Conservation (phyloP, 2,888 invertebrate species). For the Agonopterix heracliana region DNA sequence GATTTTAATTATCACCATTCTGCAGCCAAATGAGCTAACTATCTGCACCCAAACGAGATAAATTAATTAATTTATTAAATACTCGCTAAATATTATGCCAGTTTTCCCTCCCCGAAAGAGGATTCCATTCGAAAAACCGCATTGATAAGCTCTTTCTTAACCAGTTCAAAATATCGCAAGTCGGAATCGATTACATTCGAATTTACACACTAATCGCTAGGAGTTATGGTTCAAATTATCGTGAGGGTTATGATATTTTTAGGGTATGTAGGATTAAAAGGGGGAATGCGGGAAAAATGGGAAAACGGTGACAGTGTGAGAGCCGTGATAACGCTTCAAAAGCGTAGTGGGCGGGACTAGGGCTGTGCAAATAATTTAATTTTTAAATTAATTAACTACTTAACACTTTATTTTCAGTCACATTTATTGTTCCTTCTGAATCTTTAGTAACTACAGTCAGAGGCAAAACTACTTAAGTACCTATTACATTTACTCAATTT, state of each 20-base stretch:
- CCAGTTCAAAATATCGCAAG: too few species aligned
- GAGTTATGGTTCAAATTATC: conserved; percentile 17
- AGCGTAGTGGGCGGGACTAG: conserved; percentile 52
- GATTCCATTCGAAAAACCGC: conserved; percentile 69
- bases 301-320: conserved; percentile 69
- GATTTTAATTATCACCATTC: too few species aligned
- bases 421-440: too few species aligned
- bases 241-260: conserved; percentile 12
- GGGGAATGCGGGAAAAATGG: conserved; percentile 60
- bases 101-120: conserved; percentile 46
- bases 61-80: conserved; percentile 18
- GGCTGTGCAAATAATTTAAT: conserved; percentile 27
- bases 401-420: not conserved
- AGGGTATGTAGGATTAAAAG: conserved; percentile 19
- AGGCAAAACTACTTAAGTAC: too few species aligned
- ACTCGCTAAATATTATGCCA: conserved; percentile 53
- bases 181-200: too few species aligned
- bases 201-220: not conserved
- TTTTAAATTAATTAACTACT: not conserved
- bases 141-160: conserved; percentile 41
- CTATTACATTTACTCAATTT: too few species aligned
- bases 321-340: conserved; percentile 70
- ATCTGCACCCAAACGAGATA: not conserved
- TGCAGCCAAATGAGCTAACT: too few species aligned
- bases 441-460: too few species aligned